A percentile compares a stretch with the other conserved stretches of the same genome.
These are phyloP conservation scores for Phalacrocorax carbo DNA, from an alignment of 2,113 vertebrate genomes.

Conservation along the genomic window DNA sequence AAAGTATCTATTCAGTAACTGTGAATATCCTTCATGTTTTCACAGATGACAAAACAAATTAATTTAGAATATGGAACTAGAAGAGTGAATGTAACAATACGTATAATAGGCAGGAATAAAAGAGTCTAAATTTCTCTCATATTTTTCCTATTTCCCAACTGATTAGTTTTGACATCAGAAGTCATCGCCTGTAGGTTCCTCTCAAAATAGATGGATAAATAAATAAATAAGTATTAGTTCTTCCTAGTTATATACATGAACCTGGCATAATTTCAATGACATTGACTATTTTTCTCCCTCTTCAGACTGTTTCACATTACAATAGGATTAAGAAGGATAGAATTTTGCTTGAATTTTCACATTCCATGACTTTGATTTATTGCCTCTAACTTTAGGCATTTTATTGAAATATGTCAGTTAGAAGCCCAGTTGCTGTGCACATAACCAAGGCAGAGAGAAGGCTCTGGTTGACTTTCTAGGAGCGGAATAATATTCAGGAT, in stretches of 20 bases:
- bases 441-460: background rate
- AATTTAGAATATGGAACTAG: background rate
- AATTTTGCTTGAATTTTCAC: background rate
- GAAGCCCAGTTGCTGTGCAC: background rate
- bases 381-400: background rate
- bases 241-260: background rate
- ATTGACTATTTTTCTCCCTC: background rate
- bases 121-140: background rate
- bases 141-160: background rate
- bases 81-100: background rate
- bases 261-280: background rate
- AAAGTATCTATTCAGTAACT: background rate
- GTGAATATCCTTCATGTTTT: background rate
- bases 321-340: background rate
- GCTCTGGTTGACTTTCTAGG: background rate
- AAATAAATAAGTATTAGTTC: background rate
- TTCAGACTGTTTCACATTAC: background rate
- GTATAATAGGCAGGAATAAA: background rate
- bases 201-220: background rate
- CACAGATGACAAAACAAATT: background rate
- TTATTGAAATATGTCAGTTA: background rate
- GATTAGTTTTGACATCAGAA: background rate
- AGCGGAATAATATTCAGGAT: background rate
- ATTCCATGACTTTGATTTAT: background rate
- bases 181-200: background rate